Evolutionary conservation across 2,888 invertebrate species (phyloP).

Genomic region (Pseudolycoriella hygida): DNA sequence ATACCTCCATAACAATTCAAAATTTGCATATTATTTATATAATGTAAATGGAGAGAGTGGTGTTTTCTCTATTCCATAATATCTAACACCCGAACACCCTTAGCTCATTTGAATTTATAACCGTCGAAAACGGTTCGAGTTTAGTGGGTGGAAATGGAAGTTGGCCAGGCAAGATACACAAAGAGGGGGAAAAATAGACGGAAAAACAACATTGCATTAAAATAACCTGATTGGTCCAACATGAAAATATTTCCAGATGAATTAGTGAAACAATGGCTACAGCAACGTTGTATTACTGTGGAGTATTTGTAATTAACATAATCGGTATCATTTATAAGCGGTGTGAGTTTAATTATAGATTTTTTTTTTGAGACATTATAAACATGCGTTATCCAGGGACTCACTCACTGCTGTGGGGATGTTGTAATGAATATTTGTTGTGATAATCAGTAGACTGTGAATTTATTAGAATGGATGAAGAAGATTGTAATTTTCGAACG

Average conservation of each 20-base stretch:
- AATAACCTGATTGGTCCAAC: conserved; percentile 1
- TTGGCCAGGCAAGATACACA: background rate
- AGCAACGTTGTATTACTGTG: background rate
- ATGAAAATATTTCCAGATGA: background rate
- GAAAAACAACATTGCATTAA: background rate
- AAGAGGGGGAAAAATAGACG: background rate
- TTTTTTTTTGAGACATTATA: background rate
- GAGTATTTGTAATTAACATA: background rate
- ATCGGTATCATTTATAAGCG: conserved; percentile 1
- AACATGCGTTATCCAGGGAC: background rate
- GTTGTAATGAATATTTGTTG: too few relatives aligned
- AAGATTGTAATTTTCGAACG: too few relatives aligned
- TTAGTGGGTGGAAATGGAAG: too few relatives aligned
- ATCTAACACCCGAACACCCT: background rate
- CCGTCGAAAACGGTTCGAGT: too few relatives aligned
- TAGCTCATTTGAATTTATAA: background rate
- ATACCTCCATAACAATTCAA: background rate
- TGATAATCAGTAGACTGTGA: too few relatives aligned
- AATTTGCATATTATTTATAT: conserved; percentile 1
- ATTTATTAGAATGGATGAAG: too few relatives aligned
- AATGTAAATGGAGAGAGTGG: background rate
- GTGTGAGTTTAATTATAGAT: conserved; percentile 1
- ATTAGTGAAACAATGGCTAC: conserved; percentile 1
- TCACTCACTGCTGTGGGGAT: too few relatives aligned
- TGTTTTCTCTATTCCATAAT: too few relatives aligned